phyloP scores from a whole-genome alignment of 2,888 invertebrate species.

The Lymantria monacha region DNA sequence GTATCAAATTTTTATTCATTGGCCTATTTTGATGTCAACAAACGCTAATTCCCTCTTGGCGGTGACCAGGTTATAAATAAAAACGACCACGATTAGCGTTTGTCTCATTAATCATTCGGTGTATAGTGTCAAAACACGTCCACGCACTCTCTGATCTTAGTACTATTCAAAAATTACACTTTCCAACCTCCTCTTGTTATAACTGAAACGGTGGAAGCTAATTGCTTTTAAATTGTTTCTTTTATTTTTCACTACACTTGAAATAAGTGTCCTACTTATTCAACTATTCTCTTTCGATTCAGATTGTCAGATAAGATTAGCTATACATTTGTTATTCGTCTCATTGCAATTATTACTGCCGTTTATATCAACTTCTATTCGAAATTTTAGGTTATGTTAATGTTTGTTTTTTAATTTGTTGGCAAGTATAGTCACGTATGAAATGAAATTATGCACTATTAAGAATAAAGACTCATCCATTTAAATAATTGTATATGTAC shows the following conservation, averaged over 20 bases:
- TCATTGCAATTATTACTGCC: slow-evolving; percentile 16
- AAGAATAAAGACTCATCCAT: too few species aligned
- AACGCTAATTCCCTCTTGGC: slow-evolving; percentile 53
- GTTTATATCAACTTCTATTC: slow-evolving; percentile 1
- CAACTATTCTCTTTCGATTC: slow-evolving; percentile 24
- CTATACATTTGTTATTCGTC: slow-evolving; percentile 23
- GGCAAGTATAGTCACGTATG: too few species aligned
- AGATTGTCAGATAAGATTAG: slow-evolving; percentile 33
- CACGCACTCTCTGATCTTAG: slow-evolving; percentile 65
- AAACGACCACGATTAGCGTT: slow-evolving; percentile 60
- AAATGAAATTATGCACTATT: too few species aligned
- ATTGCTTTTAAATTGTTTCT: slow-evolving; percentile 53
- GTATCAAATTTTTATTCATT: slow-evolving; percentile 43
- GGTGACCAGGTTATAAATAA: slow-evolving; percentile 61
- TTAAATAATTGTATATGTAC: too few species aligned
- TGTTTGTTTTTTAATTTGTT: neutral
- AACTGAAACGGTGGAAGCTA: slow-evolving; percentile 43
- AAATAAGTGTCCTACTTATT: slow-evolving; percentile 36
- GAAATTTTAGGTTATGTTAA: neutral
- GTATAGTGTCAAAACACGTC: slow-evolving; percentile 71
- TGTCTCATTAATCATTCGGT: slow-evolving; percentile 68
- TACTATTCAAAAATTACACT: slow-evolving; percentile 53
- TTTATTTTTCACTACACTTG: slow-evolving; percentile 30
- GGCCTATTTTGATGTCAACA: slow-evolving; percentile 66
- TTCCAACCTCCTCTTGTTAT: slow-evolving; percentile 40